Conservation (phyloP, 2,113 vertebrate genomes). For the Tympanuchus pallidicinctus region DNA sequence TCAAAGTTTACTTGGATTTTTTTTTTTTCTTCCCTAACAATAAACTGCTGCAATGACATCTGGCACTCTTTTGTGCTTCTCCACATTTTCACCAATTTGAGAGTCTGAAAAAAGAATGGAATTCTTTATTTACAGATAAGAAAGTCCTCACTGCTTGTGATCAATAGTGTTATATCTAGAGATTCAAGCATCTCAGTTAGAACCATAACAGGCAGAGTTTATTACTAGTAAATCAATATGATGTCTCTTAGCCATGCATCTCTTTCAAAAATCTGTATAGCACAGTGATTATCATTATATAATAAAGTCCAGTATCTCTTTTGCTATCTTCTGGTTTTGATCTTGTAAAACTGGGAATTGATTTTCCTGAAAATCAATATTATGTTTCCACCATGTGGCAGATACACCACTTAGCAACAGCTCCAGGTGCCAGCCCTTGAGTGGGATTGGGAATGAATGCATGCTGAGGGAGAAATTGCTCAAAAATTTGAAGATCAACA, state of each 20-base stretch:
- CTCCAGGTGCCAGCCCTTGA: conserved; percentile 35
- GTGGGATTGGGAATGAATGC: conserved; percentile 39
- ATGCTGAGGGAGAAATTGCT: conserved; percentile 56
- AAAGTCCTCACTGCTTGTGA: conserved; percentile 43
- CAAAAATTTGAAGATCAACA: conserved; percentile 63
- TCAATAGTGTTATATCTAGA: conserved; percentile 64
- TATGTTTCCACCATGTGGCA: conserved; percentile 60
- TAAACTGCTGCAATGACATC: not conserved
- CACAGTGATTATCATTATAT: conserved; percentile 61
- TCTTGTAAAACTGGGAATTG: conserved; percentile 69
- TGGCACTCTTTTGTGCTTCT: not conserved
- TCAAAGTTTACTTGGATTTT: not conserved
- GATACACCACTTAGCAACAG: conserved; percentile 54
- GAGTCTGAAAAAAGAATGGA: conserved; percentile 32
- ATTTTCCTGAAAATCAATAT: conserved; percentile 70
- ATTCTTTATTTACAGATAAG: conserved; percentile 71
- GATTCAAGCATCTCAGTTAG: conserved; percentile 56
- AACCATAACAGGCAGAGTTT: conserved; percentile 57
- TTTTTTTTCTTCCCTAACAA: not conserved
- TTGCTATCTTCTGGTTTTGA: conserved; percentile 55
- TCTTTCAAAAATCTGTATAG: conserved; percentile 62
- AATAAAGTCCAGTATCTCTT: conserved; percentile 69
- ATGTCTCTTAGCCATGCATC: conserved; percentile 44
- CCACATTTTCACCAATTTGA: conserved; percentile 27
- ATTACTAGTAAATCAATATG: conserved; percentile 72